phyloP scores from a whole-genome alignment of 2,113 vertebrate genomes.

The Semicossyphus pulcher region DNA sequence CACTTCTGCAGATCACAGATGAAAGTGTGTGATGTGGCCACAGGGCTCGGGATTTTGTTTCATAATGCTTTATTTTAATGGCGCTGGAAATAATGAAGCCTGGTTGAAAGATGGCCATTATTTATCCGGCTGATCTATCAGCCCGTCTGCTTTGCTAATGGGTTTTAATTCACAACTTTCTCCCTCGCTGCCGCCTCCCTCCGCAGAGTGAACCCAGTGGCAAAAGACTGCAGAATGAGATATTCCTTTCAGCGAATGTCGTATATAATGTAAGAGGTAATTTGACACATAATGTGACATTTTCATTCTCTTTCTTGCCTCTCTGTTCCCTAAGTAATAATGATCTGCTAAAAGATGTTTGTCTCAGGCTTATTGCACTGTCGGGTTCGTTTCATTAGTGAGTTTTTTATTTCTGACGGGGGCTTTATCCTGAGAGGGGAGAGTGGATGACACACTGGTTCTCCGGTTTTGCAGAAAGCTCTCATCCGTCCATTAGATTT shows the following conservation, averaged over 20 bases:
- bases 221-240: conserved; percentile 43
- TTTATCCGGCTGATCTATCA: conserved; percentile 42
- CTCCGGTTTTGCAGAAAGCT: conserved; percentile 57
- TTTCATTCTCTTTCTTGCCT: conserved; percentile 57
- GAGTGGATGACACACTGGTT: conserved; percentile 65
- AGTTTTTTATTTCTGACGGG: conserved; percentile 23
- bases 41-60: not conserved
- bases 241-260: conserved; percentile 58
- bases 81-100: conserved; percentile 43
- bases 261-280: conserved; percentile 53
- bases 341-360: conserved; percentile 71
- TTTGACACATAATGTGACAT: conserved; percentile 64
- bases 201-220: conserved; percentile 32
- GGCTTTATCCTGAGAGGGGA: conserved; percentile 50
- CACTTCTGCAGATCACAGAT: not conserved
- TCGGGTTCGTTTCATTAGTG: conserved; percentile 67
- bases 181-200: conserved; percentile 23
- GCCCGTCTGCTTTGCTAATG: conserved; percentile 50
- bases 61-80: conserved; percentile 31
- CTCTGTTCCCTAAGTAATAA: conserved; percentile 61
- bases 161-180: conserved; percentile 57
- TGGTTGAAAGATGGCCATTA: conserved; percentile 41
- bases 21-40: not conserved
- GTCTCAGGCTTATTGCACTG: conserved; percentile 68
- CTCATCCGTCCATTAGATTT: conserved; percentile 77